Percentiles rank a stretch among this genome's conserved stretches.
Evolutionary conservation across 2,888 invertebrate species (phyloP).

Genomic region (Polymixis lichenea): DNA sequence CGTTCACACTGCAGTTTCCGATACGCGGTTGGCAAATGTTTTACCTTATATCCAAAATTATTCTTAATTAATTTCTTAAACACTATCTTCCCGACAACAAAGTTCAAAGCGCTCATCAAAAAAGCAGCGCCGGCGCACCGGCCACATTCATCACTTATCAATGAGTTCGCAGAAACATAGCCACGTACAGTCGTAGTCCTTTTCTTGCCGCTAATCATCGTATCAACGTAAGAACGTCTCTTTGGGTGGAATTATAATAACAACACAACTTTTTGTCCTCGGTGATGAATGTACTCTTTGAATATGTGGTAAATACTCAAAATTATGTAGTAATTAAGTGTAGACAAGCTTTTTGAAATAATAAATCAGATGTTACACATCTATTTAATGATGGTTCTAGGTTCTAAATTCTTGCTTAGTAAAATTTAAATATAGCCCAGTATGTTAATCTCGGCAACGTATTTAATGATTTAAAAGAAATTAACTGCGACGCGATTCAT

Average conservation of each 20-base stretch:
- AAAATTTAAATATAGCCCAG: not conserved
- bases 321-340: slow-evolving; percentile 34
- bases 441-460: not conserved
- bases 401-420: slow-evolving; percentile 3
- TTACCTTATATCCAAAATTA: not conserved
- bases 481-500: slow-evolving; percentile 1
- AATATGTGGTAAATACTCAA: slow-evolving; percentile 33
- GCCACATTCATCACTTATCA: slow-evolving; percentile 65
- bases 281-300: slow-evolving; percentile 39
- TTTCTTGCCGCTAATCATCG: slow-evolving; percentile 45
- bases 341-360: slow-evolving; percentile 7
- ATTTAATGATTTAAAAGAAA: not conserved
- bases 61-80: not conserved
- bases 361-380: slow-evolving; percentile 12
- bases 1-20: too few relatives aligned
- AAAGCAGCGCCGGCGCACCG: slow-evolving; percentile 52
- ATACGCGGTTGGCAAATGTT: not conserved
- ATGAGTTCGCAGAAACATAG: slow-evolving; percentile 64
- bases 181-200: slow-evolving; percentile 4
- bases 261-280: too few relatives aligned
- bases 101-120: slow-evolving; percentile 55
- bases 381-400: slow-evolving; percentile 10
- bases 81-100: slow-evolving; percentile 46
- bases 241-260: slow-evolving; percentile 32
- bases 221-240: slow-evolving; percentile 34